Evolutionary conservation across 2,113 vertebrate species (phyloP), one percentile per base, ranked within the genome.

Genomic region (Clinocottus analis): DNA sequence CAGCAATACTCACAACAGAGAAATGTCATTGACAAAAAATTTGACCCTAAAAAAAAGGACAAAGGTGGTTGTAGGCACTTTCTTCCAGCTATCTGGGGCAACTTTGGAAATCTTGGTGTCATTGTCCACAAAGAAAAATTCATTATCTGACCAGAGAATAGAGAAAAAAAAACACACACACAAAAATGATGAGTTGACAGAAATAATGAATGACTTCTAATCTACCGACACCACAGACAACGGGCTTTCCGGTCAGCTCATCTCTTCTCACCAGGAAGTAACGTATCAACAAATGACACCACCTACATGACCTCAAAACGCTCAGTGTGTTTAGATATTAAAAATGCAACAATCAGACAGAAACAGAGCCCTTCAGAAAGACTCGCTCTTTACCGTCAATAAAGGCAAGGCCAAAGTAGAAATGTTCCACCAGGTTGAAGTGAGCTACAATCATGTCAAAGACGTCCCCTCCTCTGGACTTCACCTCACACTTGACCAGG

Each of bases 101-200:
- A 96, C 92, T 95, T 97, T 97, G 82, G 94, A 96, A 75, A 98
- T 93, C 80, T 96, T 96, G 21, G 94, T 96, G 5, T 97, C 95
- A 12, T 93, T 94, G 82, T 97, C 96, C 92, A 98, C 84, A 82
- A 98, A 97, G 90, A 97, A 97, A 84, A 97, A 97, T 86, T 98
- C 96, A 87, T 96, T 94, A 67, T 95, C 97, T 98, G 87, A 61
- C 8, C 29, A 80, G 49, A 83, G 17, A 85, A 59, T 0, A 62
- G 27, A 56, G 27, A 53, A 66, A 47, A 41, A 13, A 67, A n/a
- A n/a, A n/a, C n/a, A 45, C 7, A n/a, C 3, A 53, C 19, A 2
- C 62, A 6, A 14, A 27, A 43, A 10, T 0, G 0, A 8, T 55
- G 6, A 47, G 29, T 51, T n/a, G 3, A 51, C 7, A 75, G 13